Base-by-base conservation (phyloP, 2,888 invertebrate genomes). In the Tholera decimalis region DNA sequence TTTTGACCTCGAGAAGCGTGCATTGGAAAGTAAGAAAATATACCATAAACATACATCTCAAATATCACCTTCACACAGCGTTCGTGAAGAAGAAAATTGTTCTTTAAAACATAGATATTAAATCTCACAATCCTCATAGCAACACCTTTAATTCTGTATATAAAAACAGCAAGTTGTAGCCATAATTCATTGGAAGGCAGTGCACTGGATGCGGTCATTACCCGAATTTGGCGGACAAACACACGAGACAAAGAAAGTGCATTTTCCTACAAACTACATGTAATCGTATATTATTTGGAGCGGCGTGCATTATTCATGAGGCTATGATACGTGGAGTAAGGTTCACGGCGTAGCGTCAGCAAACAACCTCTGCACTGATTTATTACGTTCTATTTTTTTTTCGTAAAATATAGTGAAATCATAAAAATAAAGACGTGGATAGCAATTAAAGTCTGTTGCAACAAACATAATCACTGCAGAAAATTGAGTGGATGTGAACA, bases 271-370 rank as follows among this genome's bases (percentile, higher is more conserved):
- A 82, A 60, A 69, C 56, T 70, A 77, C 77, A 59, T 86, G 91
- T 89, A 91, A 92, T 91, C 92, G 91, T 92, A 90, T 91, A 93
- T 92, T 93, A 93, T 93, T 93, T 92, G 92, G 93, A 93, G 92
- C 93, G 88, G 79, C 67, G 88, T 93, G 87, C 91, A 93, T 94
- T 93, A 94, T 94, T 91, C 93, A 94, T 93, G 91, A 91, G 82
- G 82, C 88, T 91, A 91, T 93, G 92, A 93, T 93, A 93, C 93
- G 92, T 85, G 88, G 88, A 90, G 91, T 89, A 89, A 91, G 92
- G 92, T 91, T 91, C 90, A 90, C 83, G 63, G 73, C 37, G 92
- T 92, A 93, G 87, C 80, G 92, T 84, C 82, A 39, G 78, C 67
- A 66, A 8, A 57, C 22, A 26, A 55, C 26, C 11, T 15, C 28